phyloP scores from a whole-genome alignment of 2,888 invertebrate species.

The Cataglyphis cursor region DNA sequence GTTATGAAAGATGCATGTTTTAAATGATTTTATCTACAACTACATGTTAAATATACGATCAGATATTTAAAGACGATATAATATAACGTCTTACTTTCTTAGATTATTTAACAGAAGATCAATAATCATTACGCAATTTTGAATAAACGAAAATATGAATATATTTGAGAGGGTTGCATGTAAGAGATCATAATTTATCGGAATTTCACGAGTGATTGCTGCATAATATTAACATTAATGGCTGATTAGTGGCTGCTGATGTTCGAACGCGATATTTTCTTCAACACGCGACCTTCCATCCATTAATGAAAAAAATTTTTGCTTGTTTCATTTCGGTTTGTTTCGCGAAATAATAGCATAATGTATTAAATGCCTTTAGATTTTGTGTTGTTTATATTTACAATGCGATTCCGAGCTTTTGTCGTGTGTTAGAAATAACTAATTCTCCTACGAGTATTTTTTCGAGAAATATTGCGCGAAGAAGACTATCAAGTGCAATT shows the following conservation, averaged over 20 bases:
- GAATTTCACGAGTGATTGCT: slow-evolving; percentile 80
- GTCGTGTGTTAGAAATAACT: slow-evolving; percentile 57
- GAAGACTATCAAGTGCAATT: slow-evolving; percentile 53
- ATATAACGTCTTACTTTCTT: background rate
- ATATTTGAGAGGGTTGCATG: slow-evolving; percentile 76
- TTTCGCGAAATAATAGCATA: slow-evolving; percentile 47
- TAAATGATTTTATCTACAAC: background rate
- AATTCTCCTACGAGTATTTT: slow-evolving; percentile 36
- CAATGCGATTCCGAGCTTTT: background rate
- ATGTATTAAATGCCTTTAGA: slow-evolving; percentile 22
- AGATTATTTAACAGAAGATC: background rate
- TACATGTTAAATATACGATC: background rate
- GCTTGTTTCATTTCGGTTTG: slow-evolving; percentile 61
- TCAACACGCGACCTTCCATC: slow-evolving; percentile 81
- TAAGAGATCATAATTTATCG: slow-evolving; percentile 82
- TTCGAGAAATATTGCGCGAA: slow-evolving; percentile 43
- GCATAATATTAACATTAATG: slow-evolving; percentile 86
- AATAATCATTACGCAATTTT: background rate
- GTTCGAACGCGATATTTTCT: slow-evolving; percentile 75
- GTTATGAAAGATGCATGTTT: background rate
- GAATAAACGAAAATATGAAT: slow-evolving; percentile 11
- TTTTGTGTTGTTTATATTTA: slow-evolving; percentile 9
- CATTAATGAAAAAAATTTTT: slow-evolving; percentile 81
- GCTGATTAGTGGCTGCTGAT: slow-evolving; percentile 84
- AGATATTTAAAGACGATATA: background rate